A percentile compares a stretch with the other conserved stretches of the same genome.
phyloP scores from a whole-genome alignment of 2,888 invertebrate species.

The Apamea crenata region DNA sequence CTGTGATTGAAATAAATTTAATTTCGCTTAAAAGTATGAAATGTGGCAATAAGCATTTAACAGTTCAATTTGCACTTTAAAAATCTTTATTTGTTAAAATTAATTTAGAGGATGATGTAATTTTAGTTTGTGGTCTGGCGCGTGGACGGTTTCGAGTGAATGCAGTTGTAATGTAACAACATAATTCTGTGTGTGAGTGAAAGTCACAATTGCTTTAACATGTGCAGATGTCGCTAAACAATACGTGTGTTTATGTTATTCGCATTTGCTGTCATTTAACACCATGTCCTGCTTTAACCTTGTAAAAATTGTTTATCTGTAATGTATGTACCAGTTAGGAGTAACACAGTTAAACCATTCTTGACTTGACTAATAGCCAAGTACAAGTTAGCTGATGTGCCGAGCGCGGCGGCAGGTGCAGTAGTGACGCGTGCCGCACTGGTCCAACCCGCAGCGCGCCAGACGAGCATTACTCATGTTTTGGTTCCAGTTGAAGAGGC shows the following conservation, averaged over 20 bases:
- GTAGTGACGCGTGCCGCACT: not conserved
- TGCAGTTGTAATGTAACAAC: slow-evolving; percentile 28
- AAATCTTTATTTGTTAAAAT: slow-evolving; percentile 71
- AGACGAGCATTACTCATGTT: slow-evolving; percentile 65
- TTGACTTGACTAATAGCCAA: slow-evolving; percentile 22
- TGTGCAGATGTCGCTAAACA: slow-evolving; percentile 44
- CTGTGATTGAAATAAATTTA: slow-evolving; percentile 50
- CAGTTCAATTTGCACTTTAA: slow-evolving; percentile 75
- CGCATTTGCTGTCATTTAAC: slow-evolving; percentile 53
- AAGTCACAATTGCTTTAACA: slow-evolving; percentile 33
- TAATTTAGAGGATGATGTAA: slow-evolving; percentile 67
- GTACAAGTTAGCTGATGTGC: slow-evolving; percentile 12
- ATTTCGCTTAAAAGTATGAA: slow-evolving; percentile 65
- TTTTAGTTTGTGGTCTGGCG: slow-evolving; percentile 70
- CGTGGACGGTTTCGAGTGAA: slow-evolving; percentile 55
- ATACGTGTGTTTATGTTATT: slow-evolving; percentile 40
- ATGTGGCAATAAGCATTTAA: slow-evolving; percentile 78
- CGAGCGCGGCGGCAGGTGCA: not conserved
- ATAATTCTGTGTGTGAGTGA: slow-evolving; percentile 17
- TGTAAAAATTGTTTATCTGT: slow-evolving; percentile 30
- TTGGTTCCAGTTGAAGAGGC: slow-evolving; percentile 74
- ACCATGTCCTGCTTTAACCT: slow-evolving; percentile 24
- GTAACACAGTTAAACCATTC: not conserved
- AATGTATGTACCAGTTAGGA: slow-evolving; percentile 14
- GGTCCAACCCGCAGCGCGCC: slow-evolving; percentile 57